A percentile compares a stretch with the other conserved stretches of the same genome.
These are phyloP conservation scores for Pristionchus mayeri DNA, from an alignment of 2,888 invertebrate species.

Conservation along the genomic window DNA sequence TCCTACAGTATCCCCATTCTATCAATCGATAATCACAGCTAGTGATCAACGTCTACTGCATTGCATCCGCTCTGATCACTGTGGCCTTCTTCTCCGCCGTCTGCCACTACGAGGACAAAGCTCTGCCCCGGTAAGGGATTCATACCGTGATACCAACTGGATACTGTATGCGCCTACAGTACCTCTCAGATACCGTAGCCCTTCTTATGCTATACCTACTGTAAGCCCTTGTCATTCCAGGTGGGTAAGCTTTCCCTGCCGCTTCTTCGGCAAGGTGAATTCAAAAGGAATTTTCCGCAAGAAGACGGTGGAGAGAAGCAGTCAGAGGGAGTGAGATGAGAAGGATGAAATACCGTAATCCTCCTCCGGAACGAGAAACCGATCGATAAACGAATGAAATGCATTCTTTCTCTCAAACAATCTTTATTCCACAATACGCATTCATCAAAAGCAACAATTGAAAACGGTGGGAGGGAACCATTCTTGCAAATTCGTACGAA, in stretches of 20 bases:
- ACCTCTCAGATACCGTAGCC: too few relatives aligned
- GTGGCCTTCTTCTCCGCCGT: neutral
- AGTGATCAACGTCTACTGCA: neutral
- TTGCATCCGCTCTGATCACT: neutral
- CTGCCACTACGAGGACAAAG: neutral
- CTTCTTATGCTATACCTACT: too few relatives aligned
- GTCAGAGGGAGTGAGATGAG: neutral
- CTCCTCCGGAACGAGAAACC: too few relatives aligned
- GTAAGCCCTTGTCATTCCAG: too few relatives aligned
- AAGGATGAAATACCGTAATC: too few relatives aligned
- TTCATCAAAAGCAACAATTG: conserved; percentile 22
- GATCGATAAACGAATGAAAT: too few relatives aligned
- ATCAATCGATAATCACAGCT: neutral
- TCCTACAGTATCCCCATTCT: neutral
- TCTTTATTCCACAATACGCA: too few relatives aligned
- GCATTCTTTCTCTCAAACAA: too few relatives aligned
- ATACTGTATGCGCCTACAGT: too few relatives aligned
- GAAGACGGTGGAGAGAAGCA: neutral
- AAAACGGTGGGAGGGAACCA: conserved; percentile 1
- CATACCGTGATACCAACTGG: too few relatives aligned
- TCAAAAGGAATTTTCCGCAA: neutral
- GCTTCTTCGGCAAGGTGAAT: neutral
- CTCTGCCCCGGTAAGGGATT: neutral
- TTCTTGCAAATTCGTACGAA: neutral
- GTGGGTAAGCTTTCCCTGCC: neutral